phyloP scores from a whole-genome alignment of 2,888 invertebrate species.

The Melinopterus prodromus region DNA sequence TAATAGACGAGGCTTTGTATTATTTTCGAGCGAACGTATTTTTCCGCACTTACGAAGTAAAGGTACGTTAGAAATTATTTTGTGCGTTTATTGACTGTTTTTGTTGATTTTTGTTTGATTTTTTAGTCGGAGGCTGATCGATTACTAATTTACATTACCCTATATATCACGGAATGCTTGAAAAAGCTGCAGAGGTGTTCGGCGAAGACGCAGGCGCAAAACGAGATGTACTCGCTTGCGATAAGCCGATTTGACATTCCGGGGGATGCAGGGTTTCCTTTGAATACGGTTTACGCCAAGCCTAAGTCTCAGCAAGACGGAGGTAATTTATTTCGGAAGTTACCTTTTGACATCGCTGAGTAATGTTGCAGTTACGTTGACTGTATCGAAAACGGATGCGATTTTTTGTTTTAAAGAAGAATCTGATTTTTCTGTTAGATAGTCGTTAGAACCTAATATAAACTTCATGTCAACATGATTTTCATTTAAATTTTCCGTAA shows the following conservation, averaged over 20 bases:
- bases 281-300: slow-evolving; percentile 94
- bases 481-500: too few species aligned
- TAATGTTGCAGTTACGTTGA: neutral
- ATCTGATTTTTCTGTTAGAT: too few species aligned
- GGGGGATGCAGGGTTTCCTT: slow-evolving; percentile 92
- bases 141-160: slow-evolving; percentile 94
- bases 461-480: too few species aligned
- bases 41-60: slow-evolving; percentile 98
- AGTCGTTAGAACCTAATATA: too few species aligned
- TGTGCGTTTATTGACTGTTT: neutral
- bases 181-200: slow-evolving; percentile 93
- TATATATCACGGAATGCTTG: slow-evolving; percentile 97
- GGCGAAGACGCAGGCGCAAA: slow-evolving; percentile 86
- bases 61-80: slow-evolving; percentile 66
- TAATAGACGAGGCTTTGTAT: slow-evolving; percentile 96
- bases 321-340: slow-evolving; percentile 63
- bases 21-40: slow-evolving; percentile 99
- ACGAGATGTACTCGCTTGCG: slow-evolving; percentile 96
- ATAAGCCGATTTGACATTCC: slow-evolving; percentile 96
- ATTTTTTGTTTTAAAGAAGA: too few species aligned
- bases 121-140: slow-evolving; percentile 95
- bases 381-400: too few species aligned
- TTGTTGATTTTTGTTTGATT: slow-evolving; percentile 45
- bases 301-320: slow-evolving; percentile 81
- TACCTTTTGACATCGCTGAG: neutral